Conservation (phyloP, 2,888 invertebrate species). For the Argyra leucocephala region DNA sequence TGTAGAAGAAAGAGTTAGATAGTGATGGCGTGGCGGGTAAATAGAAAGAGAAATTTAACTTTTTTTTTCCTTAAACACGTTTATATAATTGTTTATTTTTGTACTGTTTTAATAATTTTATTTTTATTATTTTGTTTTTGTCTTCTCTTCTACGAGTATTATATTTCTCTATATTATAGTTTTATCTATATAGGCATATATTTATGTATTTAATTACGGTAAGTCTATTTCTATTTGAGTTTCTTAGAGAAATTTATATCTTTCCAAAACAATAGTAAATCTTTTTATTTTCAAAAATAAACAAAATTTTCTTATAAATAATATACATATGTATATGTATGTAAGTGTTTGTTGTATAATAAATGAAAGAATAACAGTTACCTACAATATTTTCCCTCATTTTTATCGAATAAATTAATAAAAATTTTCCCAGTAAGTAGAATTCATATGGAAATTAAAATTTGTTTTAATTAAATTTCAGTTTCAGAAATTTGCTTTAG, state of each 20-base stretch:
- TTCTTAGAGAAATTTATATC: neutral
- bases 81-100: neutral
- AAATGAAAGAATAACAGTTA: no score
- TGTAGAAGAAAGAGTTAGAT: no score
- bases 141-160: neutral
- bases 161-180: neutral
- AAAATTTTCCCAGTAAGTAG: no score
- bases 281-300: neutral
- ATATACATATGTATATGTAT: no score
- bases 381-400: no score
- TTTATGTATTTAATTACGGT: neutral
- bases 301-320: no score
- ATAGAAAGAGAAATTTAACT: neutral
- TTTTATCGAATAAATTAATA: no score
- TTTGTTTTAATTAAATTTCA: no score
- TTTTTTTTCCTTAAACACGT: neutral
- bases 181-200: neutral
- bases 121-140: neutral
- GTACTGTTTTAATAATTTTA: neutral
- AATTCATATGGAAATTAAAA: no score
- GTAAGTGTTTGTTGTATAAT: no score
- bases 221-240: neutral
- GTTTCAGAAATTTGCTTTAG: no score
- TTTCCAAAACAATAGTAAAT: constrained; percentile 3
- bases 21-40: no score